phyloP scores from a whole-genome alignment of 1,140 invertebrate species.

The Zaprionus capensis region DNA sequence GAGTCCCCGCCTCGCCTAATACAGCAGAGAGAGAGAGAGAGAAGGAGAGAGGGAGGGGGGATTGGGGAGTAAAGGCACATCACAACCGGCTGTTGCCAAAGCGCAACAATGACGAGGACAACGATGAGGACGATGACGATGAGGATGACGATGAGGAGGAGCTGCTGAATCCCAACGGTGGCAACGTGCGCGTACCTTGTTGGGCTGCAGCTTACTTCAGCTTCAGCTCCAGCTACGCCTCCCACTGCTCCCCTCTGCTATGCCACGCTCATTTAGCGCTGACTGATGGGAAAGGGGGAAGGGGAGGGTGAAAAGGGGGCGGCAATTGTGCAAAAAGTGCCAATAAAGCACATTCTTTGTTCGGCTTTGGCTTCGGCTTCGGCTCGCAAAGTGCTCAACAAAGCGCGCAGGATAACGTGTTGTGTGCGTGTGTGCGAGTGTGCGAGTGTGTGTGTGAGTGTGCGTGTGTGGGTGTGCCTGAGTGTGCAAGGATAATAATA shows the following conservation, averaged over 20 bases:
- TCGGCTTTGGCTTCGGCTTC: constrained; percentile 56
- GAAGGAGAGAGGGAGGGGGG: background rate
- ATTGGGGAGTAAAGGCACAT: constrained; percentile 45
- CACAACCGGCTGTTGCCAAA: constrained; percentile 77
- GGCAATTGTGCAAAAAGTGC: constrained; percentile 81
- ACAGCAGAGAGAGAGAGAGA: constrained; percentile 23
- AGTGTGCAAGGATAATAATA: constrained; percentile 80
- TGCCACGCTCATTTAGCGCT: constrained; percentile 77
- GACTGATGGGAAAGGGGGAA: background rate
- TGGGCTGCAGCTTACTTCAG: constrained; percentile 45
- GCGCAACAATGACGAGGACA: constrained; percentile 55
- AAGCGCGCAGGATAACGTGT: constrained; percentile 74
- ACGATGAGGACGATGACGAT: constrained; percentile 17
- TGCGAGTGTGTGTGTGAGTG: background rate
- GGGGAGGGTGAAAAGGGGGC: constrained; percentile 16
- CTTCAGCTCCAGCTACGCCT: constrained; percentile 19
- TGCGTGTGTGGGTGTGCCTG: constrained; percentile 52
- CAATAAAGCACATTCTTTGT: constrained; percentile 83
- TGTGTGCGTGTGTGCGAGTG: constrained; percentile 63
- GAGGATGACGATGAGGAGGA: constrained; percentile 19
- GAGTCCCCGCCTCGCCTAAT: constrained; percentile 47
- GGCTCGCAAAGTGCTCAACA: constrained; percentile 77
- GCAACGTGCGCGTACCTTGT: constrained; percentile 66
- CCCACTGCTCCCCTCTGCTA: background rate
- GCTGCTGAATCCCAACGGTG: constrained; percentile 31